Evolutionary conservation across 37 sponge, comb jelly and placozoan species (phyloP).

Genomic region (Amphimedon queenslandica): DNA sequence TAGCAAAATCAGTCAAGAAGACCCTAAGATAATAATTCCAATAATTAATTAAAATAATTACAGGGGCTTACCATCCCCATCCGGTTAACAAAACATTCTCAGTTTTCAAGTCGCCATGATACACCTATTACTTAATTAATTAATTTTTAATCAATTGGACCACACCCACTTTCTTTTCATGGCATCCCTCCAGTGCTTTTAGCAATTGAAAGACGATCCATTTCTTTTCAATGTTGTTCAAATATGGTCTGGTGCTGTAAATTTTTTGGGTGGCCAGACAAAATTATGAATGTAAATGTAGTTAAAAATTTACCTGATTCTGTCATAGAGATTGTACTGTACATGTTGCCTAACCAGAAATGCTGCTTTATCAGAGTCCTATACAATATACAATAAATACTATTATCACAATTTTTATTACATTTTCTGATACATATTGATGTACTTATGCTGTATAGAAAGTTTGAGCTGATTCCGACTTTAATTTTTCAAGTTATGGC

Average conservation of each 20-base stretch:
- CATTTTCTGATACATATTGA: too few relatives aligned
- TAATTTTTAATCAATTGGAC: neutral
- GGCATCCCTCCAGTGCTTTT: conserved; percentile 76
- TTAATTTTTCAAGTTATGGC: too few relatives aligned
- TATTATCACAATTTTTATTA: neutral
- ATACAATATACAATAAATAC: neutral
- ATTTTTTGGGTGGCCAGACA: neutral
- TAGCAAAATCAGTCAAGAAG: conserved; percentile 90
- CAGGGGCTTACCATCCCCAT: conserved; percentile 76
- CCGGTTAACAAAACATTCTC: conserved; percentile 94
- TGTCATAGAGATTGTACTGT: conserved; percentile 87
- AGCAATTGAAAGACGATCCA: conserved; percentile 97
- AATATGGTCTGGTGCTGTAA: conserved; percentile 77
- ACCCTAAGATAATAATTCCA: conserved; percentile 46
- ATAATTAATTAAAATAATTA: neutral
- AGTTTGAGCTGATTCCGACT: too few relatives aligned
- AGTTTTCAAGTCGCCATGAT: conserved; percentile 97
- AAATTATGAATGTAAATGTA: neutral
- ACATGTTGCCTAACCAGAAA: conserved; percentile 87
- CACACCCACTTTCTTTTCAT: conserved; percentile 42
- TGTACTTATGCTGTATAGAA: too few relatives aligned
- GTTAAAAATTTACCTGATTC: conserved; percentile 82
- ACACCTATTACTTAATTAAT: conserved; percentile 24
- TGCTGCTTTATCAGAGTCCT: conserved; percentile 87
- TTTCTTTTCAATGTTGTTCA: conserved; percentile 85